Base-by-base conservation (phyloP, 2,113 vertebrate species). In the Chamaetylas fuelleborni region DNA sequence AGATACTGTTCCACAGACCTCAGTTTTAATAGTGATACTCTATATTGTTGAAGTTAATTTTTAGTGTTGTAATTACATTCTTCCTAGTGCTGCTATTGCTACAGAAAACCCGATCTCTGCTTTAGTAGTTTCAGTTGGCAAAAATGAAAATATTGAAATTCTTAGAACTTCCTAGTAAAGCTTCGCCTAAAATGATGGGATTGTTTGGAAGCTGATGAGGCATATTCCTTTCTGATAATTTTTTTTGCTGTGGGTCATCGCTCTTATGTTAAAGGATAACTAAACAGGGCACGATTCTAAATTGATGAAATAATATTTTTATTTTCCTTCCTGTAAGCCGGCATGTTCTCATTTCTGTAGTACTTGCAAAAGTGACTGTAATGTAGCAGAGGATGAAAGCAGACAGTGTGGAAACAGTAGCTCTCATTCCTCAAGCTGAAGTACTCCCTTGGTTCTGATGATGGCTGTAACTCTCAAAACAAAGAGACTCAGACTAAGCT, bases 371-470 rank as follows among this genome's bases (percentile, higher is more conserved):
- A 74, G 76, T 16, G 79, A 81, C 56, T n/a, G 24, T 56, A 48
- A 45, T 48, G 43, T 78, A 66, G 53, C 71, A 91, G 9, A 38
- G 40, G 42, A 38, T 81, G 33, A 79, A 83, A 66, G 16, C 67
- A 90, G 89, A 64, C 33, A 54, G 70, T 4, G 0, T 48, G 26
- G 91, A 61, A 95, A 42, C 61, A 87, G 14, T 78, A 91, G 65
- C 57, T 83, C 34, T 90, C 64, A 90, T 95, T 88, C 83, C 38
- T 90, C 88, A 90, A 29, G 3, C 43, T 69, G 80, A 90, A 92
- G 86, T 95, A 22, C 69, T 62, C 71, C 80, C 19, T 3, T 90
- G 69, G 57, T 80, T 81, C 45, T 92, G 36, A 15, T n/a, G 43
- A 36, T 47, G 22, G 34, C 73, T 80, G 1, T 78, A 81, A 33